Conservation (phyloP, 2,113 vertebrate species). For the Helogale parvula region DNA sequence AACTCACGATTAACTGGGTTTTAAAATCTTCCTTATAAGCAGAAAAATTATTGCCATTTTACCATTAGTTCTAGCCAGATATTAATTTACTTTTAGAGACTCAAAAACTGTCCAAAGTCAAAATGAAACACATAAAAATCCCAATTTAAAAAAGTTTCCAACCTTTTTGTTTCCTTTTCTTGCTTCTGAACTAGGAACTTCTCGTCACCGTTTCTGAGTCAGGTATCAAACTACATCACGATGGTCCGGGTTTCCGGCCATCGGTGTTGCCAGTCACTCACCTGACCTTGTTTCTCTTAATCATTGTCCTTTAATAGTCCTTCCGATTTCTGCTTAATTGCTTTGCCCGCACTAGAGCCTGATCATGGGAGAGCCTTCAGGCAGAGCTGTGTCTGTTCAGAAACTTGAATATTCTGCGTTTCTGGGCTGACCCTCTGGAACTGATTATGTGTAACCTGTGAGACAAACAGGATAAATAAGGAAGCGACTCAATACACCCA, state of each 20-base stretch:
- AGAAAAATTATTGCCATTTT: background rate
- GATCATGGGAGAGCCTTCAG: background rate
- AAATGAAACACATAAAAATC: background rate
- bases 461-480: background rate
- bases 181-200: background rate
- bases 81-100: conserved; percentile 15
- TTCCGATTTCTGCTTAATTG: background rate
- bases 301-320: background rate
- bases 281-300: background rate
- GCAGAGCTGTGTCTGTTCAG: background rate
- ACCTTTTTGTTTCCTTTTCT: background rate
- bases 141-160: background rate
- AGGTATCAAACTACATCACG: background rate
- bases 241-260: background rate
- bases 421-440: background rate
- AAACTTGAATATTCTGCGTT: background rate
- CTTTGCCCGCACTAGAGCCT: background rate
- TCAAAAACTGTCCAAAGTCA: background rate
- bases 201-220: background rate
- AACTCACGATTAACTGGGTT: background rate
- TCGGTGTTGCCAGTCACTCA: background rate
- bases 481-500: background rate
- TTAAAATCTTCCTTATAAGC: background rate
- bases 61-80: background rate
- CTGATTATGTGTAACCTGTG: background rate